Conservation (phyloP, 1,140 invertebrate genomes). For the Delia radicum region DNA sequence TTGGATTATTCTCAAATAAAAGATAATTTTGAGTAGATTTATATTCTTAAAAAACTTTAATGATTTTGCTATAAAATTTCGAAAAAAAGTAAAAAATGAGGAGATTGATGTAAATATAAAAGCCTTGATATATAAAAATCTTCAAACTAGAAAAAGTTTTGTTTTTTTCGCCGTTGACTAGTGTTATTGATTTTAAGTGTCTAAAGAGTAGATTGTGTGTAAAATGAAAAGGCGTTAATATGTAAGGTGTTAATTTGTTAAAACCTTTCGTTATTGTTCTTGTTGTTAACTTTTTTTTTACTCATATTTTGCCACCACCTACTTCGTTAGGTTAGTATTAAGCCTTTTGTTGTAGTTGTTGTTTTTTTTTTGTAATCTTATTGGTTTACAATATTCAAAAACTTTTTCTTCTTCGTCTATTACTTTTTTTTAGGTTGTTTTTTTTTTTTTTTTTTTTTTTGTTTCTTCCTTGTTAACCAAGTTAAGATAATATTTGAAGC, state of each 20-base stretch:
- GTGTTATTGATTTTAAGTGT: no score
- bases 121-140: no score
- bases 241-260: constrained; percentile 17
- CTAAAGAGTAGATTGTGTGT: background rate
- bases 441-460: background rate
- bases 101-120: no score
- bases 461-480: background rate
- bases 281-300: background rate
- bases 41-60: no score
- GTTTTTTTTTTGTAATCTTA: background rate
- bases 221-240: background rate
- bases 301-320: no score
- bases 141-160: no score
- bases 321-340: background rate
- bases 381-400: background rate
- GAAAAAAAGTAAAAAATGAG: no score
- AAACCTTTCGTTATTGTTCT: background rate
- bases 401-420: background rate
- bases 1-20: no score
- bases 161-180: no score
- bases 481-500: background rate
- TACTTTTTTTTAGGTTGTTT: background rate
- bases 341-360: background rate
- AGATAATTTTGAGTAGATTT: no score
- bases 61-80: no score